Evolutionary conservation across 2,888 invertebrate species (phyloP).

Genomic region (Cynaeus angustus): DNA sequence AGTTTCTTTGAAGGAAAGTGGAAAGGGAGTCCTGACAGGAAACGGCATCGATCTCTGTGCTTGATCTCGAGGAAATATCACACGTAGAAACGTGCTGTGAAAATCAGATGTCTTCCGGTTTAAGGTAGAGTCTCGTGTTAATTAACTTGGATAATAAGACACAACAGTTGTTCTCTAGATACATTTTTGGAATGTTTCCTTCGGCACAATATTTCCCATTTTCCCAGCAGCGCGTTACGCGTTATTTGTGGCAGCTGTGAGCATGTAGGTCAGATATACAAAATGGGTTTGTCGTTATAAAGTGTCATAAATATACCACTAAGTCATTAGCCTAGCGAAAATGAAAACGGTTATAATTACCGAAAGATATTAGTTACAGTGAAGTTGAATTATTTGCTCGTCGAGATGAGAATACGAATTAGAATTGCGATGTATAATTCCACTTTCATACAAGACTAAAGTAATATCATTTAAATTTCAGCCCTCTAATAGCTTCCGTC

Average conservation of each 20-base stretch:
- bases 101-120: too few species aligned
- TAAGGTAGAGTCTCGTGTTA: too few species aligned
- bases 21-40: too few species aligned
- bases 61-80: too few species aligned
- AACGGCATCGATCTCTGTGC: too few species aligned
- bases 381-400: slow-evolving; percentile 11
- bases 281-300: not conserved
- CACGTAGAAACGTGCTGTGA: too few species aligned
- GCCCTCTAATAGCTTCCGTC: slow-evolving; percentile 25
- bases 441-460: slow-evolving; percentile 12
- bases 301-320: slow-evolving; percentile 1
- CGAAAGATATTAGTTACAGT: slow-evolving; percentile 7
- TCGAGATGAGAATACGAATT: slow-evolving; percentile 10
- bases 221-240: too few species aligned
- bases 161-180: too few species aligned
- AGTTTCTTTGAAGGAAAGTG: too few species aligned
- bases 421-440: slow-evolving; percentile 12
- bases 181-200: too few species aligned
- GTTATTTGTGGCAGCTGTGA: not conserved
- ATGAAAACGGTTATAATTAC: slow-evolving; percentile 5
- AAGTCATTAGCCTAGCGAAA: slow-evolving; percentile 6
- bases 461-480: slow-evolving; percentile 23
- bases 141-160: too few species aligned
- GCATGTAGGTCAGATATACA: not conserved
- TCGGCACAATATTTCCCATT: not conserved